These are phyloP conservation scores for Callospermophilus lateralis DNA, from an alignment of 2,113 vertebrate species.

Conservation along the genomic window DNA sequence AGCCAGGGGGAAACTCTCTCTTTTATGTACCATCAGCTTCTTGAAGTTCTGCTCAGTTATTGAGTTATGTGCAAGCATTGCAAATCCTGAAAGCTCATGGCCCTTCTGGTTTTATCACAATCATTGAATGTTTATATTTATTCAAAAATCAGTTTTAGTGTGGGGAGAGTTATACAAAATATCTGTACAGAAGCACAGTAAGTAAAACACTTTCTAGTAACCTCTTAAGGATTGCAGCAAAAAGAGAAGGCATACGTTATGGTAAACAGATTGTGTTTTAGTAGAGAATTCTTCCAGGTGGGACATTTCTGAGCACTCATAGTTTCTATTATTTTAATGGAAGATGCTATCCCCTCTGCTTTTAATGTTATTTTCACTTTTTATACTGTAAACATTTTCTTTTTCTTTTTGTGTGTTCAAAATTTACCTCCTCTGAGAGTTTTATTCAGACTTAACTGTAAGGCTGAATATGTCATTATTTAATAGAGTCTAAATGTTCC, in stretches of 20 bases:
- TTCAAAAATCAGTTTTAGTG: constrained; percentile 53
- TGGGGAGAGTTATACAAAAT: neutral
- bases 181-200: neutral
- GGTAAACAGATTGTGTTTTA: neutral
- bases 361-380: constrained; percentile 6
- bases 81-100: neutral
- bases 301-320: neutral
- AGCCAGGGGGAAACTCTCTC: neutral
- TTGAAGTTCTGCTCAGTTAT: constrained; percentile 14
- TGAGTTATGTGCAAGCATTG: neutral
- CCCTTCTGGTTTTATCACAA: neutral
- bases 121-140: neutral
- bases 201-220: constrained; percentile 6
- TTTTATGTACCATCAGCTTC: neutral
- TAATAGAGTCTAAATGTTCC: neutral
- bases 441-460: neutral
- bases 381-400: neutral
- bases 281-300: neutral
- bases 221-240: neutral
- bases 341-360: neutral
- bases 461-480: neutral
- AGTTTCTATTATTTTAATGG: neutral
- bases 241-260: neutral
- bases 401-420: neutral
- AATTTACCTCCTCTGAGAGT: constrained; percentile 14